A percentile compares a stretch with the other conserved stretches of the same genome.
These are phyloP conservation scores for Pangasius larnaudii DNA, from an alignment of 2,797 vertebrate genomes.

Conservation along the genomic window DNA sequence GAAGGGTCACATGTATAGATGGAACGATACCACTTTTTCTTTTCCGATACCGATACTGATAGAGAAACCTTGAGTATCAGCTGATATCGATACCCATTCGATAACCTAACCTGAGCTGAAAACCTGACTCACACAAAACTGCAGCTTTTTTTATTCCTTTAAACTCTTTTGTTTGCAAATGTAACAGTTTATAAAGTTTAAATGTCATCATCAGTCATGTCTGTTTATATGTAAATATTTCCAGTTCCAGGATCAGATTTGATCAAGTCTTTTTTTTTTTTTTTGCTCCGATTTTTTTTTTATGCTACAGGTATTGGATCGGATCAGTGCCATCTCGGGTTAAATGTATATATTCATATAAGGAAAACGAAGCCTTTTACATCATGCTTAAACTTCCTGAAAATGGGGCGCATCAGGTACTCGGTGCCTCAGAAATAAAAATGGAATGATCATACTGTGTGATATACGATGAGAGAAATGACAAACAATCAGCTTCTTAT, in stretches of 20 bases:
- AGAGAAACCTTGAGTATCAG: too few relatives aligned
- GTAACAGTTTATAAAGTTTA: neutral
- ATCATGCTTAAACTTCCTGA: neutral
- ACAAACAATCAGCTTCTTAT: conserved; percentile 31
- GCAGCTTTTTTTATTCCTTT: neutral
- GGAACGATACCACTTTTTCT: too few relatives aligned
- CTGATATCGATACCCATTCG: too few relatives aligned
- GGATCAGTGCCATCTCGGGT: neutral
- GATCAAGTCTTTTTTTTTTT: too few relatives aligned
- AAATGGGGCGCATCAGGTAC: neutral
- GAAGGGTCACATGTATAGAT: too few relatives aligned
- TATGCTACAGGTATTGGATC: neutral
- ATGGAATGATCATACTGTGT: neutral
- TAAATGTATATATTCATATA: too few relatives aligned
- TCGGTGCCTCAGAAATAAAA: neutral
- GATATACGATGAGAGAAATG: conserved; percentile 25
- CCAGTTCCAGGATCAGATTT: neutral
- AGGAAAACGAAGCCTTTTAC: neutral
- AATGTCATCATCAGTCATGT: neutral
- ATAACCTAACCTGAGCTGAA: too few relatives aligned
- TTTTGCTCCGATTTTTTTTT: neutral
- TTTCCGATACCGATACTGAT: too few relatives aligned
- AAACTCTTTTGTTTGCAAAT: neutral
- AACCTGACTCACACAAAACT: too few relatives aligned
- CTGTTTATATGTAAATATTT: neutral